Base-by-base conservation (phyloP, 2,797 vertebrate genomes). In the Zenarchopterus dispar region DNA sequence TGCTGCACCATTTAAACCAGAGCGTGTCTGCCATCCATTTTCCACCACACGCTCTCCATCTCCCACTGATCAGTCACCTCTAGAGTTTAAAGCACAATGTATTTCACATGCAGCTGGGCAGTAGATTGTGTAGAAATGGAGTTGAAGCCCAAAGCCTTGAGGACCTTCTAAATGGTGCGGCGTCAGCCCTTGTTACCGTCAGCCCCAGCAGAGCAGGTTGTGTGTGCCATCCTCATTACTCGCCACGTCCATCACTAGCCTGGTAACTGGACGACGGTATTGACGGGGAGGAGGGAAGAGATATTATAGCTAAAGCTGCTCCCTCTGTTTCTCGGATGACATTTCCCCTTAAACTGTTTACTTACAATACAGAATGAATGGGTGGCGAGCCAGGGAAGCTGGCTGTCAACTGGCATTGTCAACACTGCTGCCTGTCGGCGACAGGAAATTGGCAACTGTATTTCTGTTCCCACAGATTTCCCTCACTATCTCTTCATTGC, bases 301-400 rank as follows among this genome's bases (percentile, higher is more conserved):
- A 72, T 78, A 81, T 83, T 82, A 70, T 70, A 84, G 73, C 70
- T 15, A 5, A 67, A 72, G 77, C 73, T 51, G 69, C 80, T 78
- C 45, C 73, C 62, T 77, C 64, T 23, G 33, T 81, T 78, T 73
- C 70, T 61, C 65, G 42, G 51, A 72, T 86, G 85, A 87, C 87
- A 88, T 89, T 88, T 87, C 65, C 75, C 82, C 86, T 81, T 85
- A 87, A 88, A 91, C 77, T 84, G 83, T 91, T 89, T 90, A 89
- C 90, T 89, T 91, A 84, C 89, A 76, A 77, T 82, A 55, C 69
- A 60, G 65, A 88, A 82, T 85, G 81, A 85, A 82, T 73, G 76
- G 70, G 70, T 77, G 81, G 77, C 36, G 62, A 77, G 65, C 87
- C 75, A 69, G 54, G 79, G 78, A 84, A 82, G 82, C 75, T 73